Conservation (phyloP, 2,797 vertebrate species). For the Gymnodraco acuticeps region DNA sequence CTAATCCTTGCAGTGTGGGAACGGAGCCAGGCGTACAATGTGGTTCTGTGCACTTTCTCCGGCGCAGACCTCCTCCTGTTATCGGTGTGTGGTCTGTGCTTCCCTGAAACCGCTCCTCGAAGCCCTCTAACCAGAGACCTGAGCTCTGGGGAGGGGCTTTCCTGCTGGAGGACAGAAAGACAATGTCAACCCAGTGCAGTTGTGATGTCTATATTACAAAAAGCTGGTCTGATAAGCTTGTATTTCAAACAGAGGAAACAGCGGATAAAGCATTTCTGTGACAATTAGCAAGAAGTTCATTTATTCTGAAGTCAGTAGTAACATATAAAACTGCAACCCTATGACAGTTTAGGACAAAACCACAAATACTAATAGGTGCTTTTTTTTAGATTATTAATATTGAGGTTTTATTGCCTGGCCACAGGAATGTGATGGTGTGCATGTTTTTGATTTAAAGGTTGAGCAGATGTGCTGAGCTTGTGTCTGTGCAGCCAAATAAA, state of each 20-base stretch:
- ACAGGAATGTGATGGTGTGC: slow-evolving; percentile 58
- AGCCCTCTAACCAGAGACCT: slow-evolving; percentile 81
- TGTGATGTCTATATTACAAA: background rate
- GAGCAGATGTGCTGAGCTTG: slow-evolving; percentile 65
- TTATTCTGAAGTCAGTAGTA: slow-evolving; percentile 13
- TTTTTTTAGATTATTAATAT: slow-evolving; percentile 27
- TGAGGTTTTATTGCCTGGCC: slow-evolving; percentile 23
- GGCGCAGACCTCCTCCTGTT: slow-evolving; percentile 72
- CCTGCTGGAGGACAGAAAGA: slow-evolving; percentile 56
- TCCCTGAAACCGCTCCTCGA: slow-evolving; percentile 73
- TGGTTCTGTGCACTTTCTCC: slow-evolving; percentile 50
- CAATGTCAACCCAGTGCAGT: slow-evolving; percentile 21
- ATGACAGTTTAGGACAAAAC: background rate
- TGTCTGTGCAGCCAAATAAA: slow-evolving; percentile 60
- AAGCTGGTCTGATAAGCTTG: background rate
- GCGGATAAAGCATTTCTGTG: background rate
- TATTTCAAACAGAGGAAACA: slow-evolving; percentile 4
- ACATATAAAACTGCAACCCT: background rate
- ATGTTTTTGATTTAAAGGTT: slow-evolving; percentile 60
- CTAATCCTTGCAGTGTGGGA: slow-evolving; percentile 62
- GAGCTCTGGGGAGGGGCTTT: slow-evolving; percentile 77
- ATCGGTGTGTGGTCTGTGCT: slow-evolving; percentile 60
- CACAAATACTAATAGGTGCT: slow-evolving; percentile 7
- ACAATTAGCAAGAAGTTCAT: background rate
- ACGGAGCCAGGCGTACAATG: slow-evolving; percentile 65